phyloP scores from a whole-genome alignment of 1,140 invertebrate species.

The Drosophila orosa region DNA sequence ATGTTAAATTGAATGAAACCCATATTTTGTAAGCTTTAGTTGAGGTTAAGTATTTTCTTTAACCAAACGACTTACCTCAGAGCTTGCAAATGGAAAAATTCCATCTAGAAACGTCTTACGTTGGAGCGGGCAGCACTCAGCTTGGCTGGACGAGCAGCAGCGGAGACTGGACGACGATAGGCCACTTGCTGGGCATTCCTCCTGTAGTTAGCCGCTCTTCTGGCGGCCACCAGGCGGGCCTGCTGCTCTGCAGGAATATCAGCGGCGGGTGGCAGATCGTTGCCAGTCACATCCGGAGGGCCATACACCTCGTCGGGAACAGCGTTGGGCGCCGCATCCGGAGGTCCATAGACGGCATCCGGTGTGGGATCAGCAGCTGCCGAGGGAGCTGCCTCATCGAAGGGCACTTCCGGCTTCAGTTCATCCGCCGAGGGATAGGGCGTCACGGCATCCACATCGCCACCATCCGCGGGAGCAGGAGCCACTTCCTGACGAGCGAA shows the following conservation, averaged over 20 bases:
- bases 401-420: constrained; percentile 77
- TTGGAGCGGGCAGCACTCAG: constrained; percentile 41
- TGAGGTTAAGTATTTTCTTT: too few species aligned
- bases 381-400: constrained; percentile 67
- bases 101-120: constrained; percentile 54
- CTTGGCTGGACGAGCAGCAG: constrained; percentile 66
- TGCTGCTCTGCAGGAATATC: constrained; percentile 69
- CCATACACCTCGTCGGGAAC: constrained; percentile 77
- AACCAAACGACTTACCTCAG: constrained; percentile 2
- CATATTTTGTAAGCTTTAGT: not conserved
- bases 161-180: constrained; percentile 48
- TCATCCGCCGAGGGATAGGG: constrained; percentile 79
- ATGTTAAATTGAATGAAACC: not conserved
- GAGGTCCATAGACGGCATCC: constrained; percentile 76
- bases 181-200: constrained; percentile 45
- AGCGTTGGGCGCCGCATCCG: constrained; percentile 66
- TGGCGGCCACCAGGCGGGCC: constrained; percentile 66
- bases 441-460: constrained; percentile 64
- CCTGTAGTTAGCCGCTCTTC: constrained; percentile 62
- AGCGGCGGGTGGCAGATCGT: constrained; percentile 65
- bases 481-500: constrained; percentile 68
- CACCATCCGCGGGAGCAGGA: constrained; percentile 55
- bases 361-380: constrained; percentile 62
- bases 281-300: constrained; percentile 68
- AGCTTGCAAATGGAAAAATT: constrained; percentile 12